Evolutionary conservation across 2,797 vertebrate species (phyloP), one percentile per base, ranked within the genome.

Genomic region (Poecilia picta): DNA sequence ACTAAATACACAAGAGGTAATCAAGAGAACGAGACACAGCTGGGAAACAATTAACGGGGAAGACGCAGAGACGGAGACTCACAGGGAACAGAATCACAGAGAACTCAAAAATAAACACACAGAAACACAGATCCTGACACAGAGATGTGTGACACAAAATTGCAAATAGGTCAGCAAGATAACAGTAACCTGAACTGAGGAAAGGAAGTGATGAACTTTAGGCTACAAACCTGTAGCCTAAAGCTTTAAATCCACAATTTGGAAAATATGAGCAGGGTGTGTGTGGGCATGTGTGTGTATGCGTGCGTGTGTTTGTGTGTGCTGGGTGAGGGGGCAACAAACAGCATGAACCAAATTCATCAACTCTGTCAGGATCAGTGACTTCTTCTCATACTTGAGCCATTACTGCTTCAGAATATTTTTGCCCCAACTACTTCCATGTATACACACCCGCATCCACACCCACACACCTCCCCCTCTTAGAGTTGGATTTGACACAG

Each of bases 401-500:
- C 11, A 25, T 79, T 53, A 8, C 78, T 66, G 2, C 13, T 45
- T n/a, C 72, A 74, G 72, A 49, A 73, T 8, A 73, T 49, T 47
- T 55, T 77, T 43, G 5, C 6, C 8, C 53, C 1, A 5, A 31
- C 6, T n/a, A 18, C 78, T 39, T 78, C 55, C 80, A 62, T 51
- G 51, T 75, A 28, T 49, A 51, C 80, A 47, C 68, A 39, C 79
- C 53, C 73, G 70, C 68, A 47, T 39, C 36, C 87, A 46, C 28
- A 8, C 53, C 31, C 71, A 82, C 73, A n/a, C 55, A 10, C 82
- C 66, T 78, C 68, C 91, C 49, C 75, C 78, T 95, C 96, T 97
- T 96, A 96, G 97, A 97, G 97, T 98, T 97, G 96, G 95, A 97
- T 95, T 97, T 97, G 97, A 98, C 98, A 97, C 92, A 95, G 96